Conservation (phyloP, 2,113 vertebrate species). For the Hemiscyllium ocellatum region DNA sequence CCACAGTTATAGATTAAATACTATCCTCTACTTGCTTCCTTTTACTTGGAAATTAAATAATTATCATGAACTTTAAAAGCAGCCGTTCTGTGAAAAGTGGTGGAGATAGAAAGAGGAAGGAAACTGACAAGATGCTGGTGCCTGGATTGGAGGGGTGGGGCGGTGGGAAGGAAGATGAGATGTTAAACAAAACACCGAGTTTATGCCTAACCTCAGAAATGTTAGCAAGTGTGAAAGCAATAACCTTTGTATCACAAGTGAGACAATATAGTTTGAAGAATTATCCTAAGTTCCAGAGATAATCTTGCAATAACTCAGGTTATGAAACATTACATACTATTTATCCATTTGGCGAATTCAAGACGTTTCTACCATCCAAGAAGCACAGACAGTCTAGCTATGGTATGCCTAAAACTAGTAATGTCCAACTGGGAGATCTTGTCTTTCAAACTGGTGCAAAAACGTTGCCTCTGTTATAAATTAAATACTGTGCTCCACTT, state of each 20-base stretch:
- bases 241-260: neutral
- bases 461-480: too few relatives aligned
- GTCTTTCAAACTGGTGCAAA: too few relatives aligned
- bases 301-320: neutral
- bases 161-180: too few relatives aligned
- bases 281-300: neutral
- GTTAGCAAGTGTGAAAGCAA: neutral
- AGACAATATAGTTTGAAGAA: neutral
- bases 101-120: neutral
- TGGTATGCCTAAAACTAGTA: neutral
- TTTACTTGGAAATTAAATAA: neutral
- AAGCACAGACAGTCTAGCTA: neutral
- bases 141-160: neutral
- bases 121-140: neutral
- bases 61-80: neutral
- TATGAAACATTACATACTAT: neutral
- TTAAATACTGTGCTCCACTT: too few relatives aligned
- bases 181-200: neutral
- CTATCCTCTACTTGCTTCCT: neutral
- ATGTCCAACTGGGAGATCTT: neutral
- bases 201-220: neutral
- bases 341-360: neutral
- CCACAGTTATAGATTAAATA: neutral
- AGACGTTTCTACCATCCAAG: neutral
- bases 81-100: neutral